Evolutionary conservation across 2,888 invertebrate genomes (phyloP), one percentile per base, ranked within the genome.

Genomic region (Alloscopus bannaensis): DNA sequence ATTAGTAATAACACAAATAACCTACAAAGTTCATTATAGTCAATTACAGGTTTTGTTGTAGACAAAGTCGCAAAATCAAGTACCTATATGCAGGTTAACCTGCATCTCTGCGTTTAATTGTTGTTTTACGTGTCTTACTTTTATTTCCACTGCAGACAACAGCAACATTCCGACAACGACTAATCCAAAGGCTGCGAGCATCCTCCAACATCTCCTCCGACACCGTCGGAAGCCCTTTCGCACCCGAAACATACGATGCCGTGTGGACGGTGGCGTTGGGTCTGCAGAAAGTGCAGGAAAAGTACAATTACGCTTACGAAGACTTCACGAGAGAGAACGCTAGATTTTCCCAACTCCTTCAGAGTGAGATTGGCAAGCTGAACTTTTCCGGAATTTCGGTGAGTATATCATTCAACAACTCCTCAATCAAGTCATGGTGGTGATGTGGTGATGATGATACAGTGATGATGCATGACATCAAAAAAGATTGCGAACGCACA

Each of bases 241-340:
- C 94, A 0, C 92, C 93, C 0, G 94, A 95, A 87, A 93, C 95
- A 0, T 97, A 96, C 88, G 97, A 97, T 87, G 96, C 96, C 0
- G 93, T 97, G 0, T 97, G 96, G 96, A 93, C 95, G 0, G 94
- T 96, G 86, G 95, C 95, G 0, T 87, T 95, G 26, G 93, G 95
- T 0, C 88, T 97, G 68, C 89, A 90, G 22, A 65, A 89, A 90
- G 64, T 91, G 92, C 90, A 80, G 18, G 26, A 86, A 87, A 84
- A 87, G 86, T 66, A 88, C 87, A 88, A 89, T 83, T 87, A 87
- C 26, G 88, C 88, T 18, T 88, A 94, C 52, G 90, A 91, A 62
- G 89, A 92, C 75, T 95, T 95, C 87, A 92, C 93, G 87, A 95
- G 95, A 87, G 91, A 47, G 91, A 93, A 81, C 57, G 91, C 91